Evolutionary conservation across 2,888 invertebrate genomes (phyloP).

Genomic region (Barypeithes pellucidus): DNA sequence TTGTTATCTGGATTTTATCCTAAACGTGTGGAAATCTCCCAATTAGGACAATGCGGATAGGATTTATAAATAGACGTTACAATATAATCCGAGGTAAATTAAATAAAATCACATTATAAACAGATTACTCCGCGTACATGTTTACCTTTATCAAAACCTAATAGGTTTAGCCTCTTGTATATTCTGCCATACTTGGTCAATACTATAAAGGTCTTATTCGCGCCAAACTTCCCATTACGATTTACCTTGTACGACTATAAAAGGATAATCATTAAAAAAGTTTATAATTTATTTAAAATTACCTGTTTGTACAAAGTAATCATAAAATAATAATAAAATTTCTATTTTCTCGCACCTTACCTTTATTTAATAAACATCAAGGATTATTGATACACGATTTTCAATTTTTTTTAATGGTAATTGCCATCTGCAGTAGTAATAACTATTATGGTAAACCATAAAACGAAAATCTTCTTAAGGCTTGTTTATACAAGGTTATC

Average conservation of each 20-base stretch:
- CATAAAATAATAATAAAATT: constrained; percentile 9
- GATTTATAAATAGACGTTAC: no score
- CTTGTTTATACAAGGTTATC: no score
- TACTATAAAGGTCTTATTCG: background rate
- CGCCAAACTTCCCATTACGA: constrained; percentile 7
- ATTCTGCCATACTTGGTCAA: constrained; percentile 7
- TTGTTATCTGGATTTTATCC: no score
- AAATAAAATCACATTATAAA: no score
- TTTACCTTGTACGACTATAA: background rate
- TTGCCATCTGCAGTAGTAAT: background rate
- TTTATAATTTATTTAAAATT: constrained; percentile 12
- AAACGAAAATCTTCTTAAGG: no score
- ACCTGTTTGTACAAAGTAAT: background rate
- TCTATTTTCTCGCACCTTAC: constrained; percentile 2
- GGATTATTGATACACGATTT: background rate
- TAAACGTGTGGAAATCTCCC: no score
- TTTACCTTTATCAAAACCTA: background rate
- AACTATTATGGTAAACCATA: no score
- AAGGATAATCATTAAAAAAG: constrained; percentile 1
- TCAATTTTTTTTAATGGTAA: background rate
- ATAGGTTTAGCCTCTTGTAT: background rate
- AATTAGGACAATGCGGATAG: no score
- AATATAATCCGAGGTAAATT: no score
- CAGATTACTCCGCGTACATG: background rate
- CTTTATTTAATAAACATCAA: constrained; percentile 14